Conservation (phyloP, 2,888 invertebrate species). For the Ypsolopha scabrella region DNA sequence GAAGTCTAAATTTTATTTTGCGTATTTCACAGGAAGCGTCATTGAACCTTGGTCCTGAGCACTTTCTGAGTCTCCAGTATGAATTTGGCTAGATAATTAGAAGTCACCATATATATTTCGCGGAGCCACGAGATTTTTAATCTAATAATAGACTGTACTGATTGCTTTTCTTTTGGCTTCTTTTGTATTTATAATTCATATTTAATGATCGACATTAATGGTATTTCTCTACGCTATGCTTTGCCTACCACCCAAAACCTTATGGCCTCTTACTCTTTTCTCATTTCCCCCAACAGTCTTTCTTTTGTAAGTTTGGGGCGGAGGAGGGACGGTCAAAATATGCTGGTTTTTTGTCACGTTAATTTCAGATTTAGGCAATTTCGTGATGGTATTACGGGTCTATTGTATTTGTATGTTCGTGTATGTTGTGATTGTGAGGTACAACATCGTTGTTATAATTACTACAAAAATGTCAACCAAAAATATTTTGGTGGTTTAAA, state of each 20-base stretch:
- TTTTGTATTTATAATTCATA: constrained; percentile 68
- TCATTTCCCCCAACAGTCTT: constrained; percentile 10
- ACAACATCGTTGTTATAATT: constrained; percentile 48
- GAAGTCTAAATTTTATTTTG: too few species aligned
- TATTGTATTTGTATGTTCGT: too few species aligned
- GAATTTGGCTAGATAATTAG: too few species aligned
- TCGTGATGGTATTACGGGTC: constrained; percentile 55
- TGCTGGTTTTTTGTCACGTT: constrained; percentile 50
- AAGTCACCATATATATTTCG: constrained; percentile 11
- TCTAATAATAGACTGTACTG: constrained; percentile 56
- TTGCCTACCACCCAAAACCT: constrained; percentile 26
- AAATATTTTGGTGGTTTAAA: too few species aligned
- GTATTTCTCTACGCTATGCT: constrained; percentile 48
- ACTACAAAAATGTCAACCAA: too few species aligned
- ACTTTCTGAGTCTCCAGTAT: too few species aligned
- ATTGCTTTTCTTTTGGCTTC: constrained; percentile 64
- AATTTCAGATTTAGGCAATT: constrained; percentile 65
- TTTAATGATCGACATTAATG: constrained; percentile 69
- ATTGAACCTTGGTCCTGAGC: too few species aligned
- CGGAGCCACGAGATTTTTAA: constrained; percentile 49
- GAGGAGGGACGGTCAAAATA: constrained; percentile 13
- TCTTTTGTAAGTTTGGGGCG: constrained; percentile 2
- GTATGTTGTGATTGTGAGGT: too few species aligned
- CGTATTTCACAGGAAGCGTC: too few species aligned
- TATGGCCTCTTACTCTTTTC: constrained; percentile 27